Percentiles rank a stretch among this genome's conserved stretches.
Conservation (phyloP, 2,797 vertebrate species). For the Harpagifer antarcticus region DNA sequence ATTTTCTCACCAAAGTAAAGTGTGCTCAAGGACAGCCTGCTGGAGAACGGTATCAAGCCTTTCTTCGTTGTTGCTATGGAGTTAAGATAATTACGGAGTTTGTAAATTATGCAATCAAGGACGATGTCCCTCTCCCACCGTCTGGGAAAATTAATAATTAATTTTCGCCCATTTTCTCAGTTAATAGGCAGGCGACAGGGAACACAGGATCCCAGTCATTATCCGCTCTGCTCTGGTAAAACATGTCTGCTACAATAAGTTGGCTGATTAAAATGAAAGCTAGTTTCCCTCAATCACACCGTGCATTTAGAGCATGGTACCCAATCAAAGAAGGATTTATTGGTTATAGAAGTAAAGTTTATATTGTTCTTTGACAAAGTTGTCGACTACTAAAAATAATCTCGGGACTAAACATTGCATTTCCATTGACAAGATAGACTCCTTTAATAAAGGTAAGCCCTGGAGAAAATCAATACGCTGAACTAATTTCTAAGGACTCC, state of each 20-base stretch:
- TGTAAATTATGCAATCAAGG: constrained; percentile 73
- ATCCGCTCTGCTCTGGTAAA: constrained; percentile 67
- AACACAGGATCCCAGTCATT: constrained; percentile 67
- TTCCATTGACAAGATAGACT: constrained; percentile 67
- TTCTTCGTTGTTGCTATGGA: constrained; percentile 56
- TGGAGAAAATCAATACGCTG: constrained; percentile 73
- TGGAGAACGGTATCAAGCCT: constrained; percentile 27
- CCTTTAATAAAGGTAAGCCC: constrained; percentile 76
- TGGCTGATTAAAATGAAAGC: constrained; percentile 73
- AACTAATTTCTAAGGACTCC: constrained; percentile 71
- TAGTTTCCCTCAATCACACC: constrained; percentile 38
- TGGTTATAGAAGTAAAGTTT: constrained; percentile 5
- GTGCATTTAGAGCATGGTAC: constrained; percentile 40
- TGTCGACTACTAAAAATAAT: constrained; percentile 34
- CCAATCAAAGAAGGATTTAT: constrained; percentile 4
- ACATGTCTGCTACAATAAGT: constrained; percentile 52
- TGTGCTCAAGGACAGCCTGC: neutral
- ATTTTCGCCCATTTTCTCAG: constrained; percentile 58
- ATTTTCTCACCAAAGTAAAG: neutral
- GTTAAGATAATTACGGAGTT: constrained; percentile 70
- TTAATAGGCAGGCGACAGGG: constrained; percentile 58
- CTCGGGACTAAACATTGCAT: constrained; percentile 26
- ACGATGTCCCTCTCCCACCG: constrained; percentile 41
- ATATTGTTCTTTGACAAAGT: constrained; percentile 27
- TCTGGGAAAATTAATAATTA: constrained; percentile 73